Percentiles rank a stretch among this genome's conserved stretches.
These are phyloP conservation scores for Rhegmatorhina hoffmannsi DNA, from an alignment of 2,113 vertebrate species.

Conservation along the genomic window DNA sequence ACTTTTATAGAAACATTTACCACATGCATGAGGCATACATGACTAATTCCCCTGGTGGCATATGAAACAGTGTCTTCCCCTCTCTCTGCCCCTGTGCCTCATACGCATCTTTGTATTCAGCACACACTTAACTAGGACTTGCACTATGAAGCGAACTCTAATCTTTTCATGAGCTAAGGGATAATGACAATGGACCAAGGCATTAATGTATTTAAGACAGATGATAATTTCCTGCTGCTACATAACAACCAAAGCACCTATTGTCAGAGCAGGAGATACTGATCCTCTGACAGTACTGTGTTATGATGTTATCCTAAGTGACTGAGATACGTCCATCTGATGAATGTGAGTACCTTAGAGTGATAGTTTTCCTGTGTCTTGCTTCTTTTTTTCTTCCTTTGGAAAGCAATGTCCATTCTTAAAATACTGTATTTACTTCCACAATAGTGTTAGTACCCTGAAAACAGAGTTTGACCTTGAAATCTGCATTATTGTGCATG, in stretches of 20 bases:
- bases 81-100: not conserved
- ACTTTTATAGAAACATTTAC: slow-evolving; percentile 22
- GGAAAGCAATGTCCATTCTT: not conserved
- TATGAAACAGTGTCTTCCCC: not conserved
- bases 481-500: not conserved
- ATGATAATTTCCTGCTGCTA: slow-evolving; percentile 28
- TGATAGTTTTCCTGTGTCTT: slow-evolving; percentile 15
- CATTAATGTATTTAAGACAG: not conserved
- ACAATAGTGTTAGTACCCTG: not conserved
- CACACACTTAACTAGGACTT: not conserved
- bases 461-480: not conserved
- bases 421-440: not conserved
- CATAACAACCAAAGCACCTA: slow-evolving; percentile 26
- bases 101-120: not conserved
- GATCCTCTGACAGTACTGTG: slow-evolving; percentile 40
- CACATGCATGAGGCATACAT: rapidly evolving
- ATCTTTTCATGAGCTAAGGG: not conserved
- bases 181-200: slow-evolving; percentile 35
- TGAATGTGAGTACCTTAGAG: not conserved
- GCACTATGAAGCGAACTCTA: not conserved
- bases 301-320: slow-evolving; percentile 46
- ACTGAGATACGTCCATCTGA: slow-evolving; percentile 48
- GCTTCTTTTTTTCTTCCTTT: not conserved
- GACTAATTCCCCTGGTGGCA: slow-evolving; percentile 19
- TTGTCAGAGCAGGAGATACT: slow-evolving; percentile 26